Evolutionary conservation across 2,113 vertebrate species (phyloP).

Genomic region (Gymnarchus niloticus): DNA sequence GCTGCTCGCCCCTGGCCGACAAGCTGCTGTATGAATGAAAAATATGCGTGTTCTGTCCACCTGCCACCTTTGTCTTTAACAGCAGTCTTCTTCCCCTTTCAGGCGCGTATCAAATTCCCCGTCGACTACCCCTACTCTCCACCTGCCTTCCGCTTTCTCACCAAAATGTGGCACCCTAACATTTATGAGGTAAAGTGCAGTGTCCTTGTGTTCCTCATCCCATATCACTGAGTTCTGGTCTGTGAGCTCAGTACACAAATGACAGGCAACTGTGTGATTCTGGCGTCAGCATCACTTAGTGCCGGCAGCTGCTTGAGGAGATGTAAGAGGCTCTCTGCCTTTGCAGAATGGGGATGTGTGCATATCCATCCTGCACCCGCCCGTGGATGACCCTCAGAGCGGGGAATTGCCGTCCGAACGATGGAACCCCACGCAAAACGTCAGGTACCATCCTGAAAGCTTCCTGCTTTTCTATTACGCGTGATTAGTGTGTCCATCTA

Average conservation of each 20-base stretch:
- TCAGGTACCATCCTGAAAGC: conserved; percentile 63
- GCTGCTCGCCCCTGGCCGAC: neutral
- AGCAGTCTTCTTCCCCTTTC: conserved; percentile 21
- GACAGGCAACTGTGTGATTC: too few species aligned
- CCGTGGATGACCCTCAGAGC: conserved; percentile 89
- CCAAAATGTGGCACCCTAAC: conserved; percentile 99
- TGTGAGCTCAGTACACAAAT: neutral
- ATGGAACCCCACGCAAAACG: conserved; percentile 95
- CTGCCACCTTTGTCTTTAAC: conserved; percentile 19
- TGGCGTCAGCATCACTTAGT: too few species aligned
- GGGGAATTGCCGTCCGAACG: conserved; percentile 88
- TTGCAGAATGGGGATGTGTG: conserved; percentile 86
- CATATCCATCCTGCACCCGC: conserved; percentile 89
- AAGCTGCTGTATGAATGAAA: neutral
- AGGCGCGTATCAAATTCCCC: conserved; percentile 91
- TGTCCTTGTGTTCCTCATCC: neutral
- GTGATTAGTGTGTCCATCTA: neutral
- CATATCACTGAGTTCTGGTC: neutral
- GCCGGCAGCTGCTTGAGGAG: neutral
- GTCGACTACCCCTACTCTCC: conserved; percentile 95
- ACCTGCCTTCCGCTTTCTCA: conserved; percentile 87
- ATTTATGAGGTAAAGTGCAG: conserved; percentile 81
- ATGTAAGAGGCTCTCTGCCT: neutral
- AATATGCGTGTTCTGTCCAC: neutral
- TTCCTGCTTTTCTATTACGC: neutral